A percentile compares a stretch with the other conserved stretches of the same genome.
phyloP scores from a whole-genome alignment of 1,140 invertebrate species.

The Neodiprion lecontei region DNA sequence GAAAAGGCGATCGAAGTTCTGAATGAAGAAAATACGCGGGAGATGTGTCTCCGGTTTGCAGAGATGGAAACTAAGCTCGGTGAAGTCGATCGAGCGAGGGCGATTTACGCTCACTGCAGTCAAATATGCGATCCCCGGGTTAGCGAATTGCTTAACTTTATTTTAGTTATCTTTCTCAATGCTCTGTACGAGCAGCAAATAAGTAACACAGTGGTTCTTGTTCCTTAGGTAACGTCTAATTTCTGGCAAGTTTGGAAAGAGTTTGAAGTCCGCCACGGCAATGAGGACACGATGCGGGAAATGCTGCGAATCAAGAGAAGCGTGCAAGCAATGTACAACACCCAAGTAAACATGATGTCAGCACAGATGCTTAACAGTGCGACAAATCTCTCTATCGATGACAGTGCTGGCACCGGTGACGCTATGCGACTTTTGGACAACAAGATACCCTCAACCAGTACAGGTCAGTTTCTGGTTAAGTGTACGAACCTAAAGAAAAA shows the following conservation, averaged over 20 bases:
- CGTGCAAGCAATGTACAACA: constrained; percentile 97
- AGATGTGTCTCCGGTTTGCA: constrained; percentile 96
- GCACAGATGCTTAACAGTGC: constrained; percentile 91
- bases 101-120: constrained; percentile 97
- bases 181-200: no score
- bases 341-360: constrained; percentile 97
- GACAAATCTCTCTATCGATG: constrained; percentile 67
- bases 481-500: constrained; percentile 15
- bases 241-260: constrained; percentile 99
- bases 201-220: background rate
- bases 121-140: constrained; percentile 98
- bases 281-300: constrained; percentile 99
- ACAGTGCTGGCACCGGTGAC: constrained; percentile 77
- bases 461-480: constrained; percentile 31
- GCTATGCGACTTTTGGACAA: constrained; percentile 90
- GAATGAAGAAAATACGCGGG: constrained; percentile 88
- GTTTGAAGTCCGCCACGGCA: constrained; percentile 99
- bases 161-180: background rate
- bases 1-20: constrained; percentile 97
- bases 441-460: constrained; percentile 66
- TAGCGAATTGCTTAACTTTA: constrained; percentile 33
- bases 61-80: constrained; percentile 98
- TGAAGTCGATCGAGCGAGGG: constrained; percentile 95
- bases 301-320: constrained; percentile 98
- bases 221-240: constrained; percentile 77